A percentile compares a stretch with the other conserved stretches of the same genome.
phyloP scores from a whole-genome alignment of 2,113 vertebrate species.

The Astatoreochromis straeleni region DNA sequence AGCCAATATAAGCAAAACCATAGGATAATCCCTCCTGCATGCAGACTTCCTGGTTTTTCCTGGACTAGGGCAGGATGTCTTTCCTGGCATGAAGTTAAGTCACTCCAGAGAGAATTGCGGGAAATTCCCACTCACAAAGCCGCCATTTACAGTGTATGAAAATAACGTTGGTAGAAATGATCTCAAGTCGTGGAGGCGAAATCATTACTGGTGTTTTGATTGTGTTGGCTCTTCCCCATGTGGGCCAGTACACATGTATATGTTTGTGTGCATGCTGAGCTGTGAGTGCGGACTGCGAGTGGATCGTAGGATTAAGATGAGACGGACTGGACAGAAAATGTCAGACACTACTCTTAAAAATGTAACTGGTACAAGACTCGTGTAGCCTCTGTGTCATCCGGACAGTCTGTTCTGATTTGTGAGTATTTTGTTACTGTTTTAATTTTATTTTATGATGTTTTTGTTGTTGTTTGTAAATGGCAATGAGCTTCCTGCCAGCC shows the following conservation, averaged over 20 bases:
- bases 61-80: not conserved
- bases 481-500: conserved; percentile 65
- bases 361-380: conserved; percentile 27
- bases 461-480: conserved; percentile 41
- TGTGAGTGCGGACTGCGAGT: not conserved
- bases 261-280: conserved; percentile 30
- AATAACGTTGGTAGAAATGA: not conserved
- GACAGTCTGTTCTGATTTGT: conserved; percentile 23
- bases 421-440: conserved; percentile 54
- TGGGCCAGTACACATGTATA: not conserved
- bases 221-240: conserved; percentile 27
- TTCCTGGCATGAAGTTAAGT: not conserved
- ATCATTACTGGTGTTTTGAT: not conserved
- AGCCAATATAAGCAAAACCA: conserved; percentile 16
- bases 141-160: not conserved
- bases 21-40: not conserved
- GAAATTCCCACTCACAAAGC: not conserved
- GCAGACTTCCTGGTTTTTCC: not conserved
- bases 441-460: conserved; percentile 37
- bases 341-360: conserved; percentile 33
- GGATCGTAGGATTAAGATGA: conserved; percentile 9
- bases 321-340: conserved; percentile 21
- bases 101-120: not conserved
- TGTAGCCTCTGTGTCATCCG: conserved; percentile 36
- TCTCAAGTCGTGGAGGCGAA: not conserved